Evolutionary conservation across 2,113 vertebrate species (phyloP), one percentile per base, ranked within the genome.

Genomic region (Salminus brasiliensis): DNA sequence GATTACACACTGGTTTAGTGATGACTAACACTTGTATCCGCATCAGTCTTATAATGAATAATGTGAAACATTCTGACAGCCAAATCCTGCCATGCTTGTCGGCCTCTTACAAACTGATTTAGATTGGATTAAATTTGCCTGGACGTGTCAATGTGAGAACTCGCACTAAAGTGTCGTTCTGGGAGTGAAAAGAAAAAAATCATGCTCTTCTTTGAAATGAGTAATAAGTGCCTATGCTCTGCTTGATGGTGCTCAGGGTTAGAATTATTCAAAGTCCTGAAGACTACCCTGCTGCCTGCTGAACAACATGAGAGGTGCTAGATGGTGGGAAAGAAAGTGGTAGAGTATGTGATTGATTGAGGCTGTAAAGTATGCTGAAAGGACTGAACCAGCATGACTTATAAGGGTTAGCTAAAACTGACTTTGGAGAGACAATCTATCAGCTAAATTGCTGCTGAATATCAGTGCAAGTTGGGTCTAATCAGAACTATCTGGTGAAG

Each of bases 1-100:
- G 69, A 78, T 60, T 27, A 49, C 55, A 73, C 74, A 62, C 45
- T 36, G 23, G 47, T 68, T 72, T 73, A n/a, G 45, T 32, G 34
- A 11, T 57, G 59, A 34, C 34, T 57, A 70, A 30, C 2, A 29
- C 45, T 43, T 55, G 60, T 65, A 3, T 63, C 49, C 0, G 21
- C 0, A 1, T 32, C n/a, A 53, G 4, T 23, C 49, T 34, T 60
- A 59, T 78, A 55, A 55, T 55, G 52, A 55, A 55, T 25, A 45
- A 59, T 15, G 23, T 43, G 18, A 74, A 60, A 8, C 16, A 45
- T 57, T n/a, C 25, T 62, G 72, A 74, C 72, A 45, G 73, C 43
- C 59, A 45, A 4, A 65, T 32, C 57, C 23, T 49, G 55, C 57
- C n/a, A 21, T 49, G 73, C 12, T 23, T 49, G 16, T 18, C 23